These are phyloP conservation scores for Procavia capensis DNA, from an alignment of 2,113 vertebrate species.

Conservation along the genomic window DNA sequence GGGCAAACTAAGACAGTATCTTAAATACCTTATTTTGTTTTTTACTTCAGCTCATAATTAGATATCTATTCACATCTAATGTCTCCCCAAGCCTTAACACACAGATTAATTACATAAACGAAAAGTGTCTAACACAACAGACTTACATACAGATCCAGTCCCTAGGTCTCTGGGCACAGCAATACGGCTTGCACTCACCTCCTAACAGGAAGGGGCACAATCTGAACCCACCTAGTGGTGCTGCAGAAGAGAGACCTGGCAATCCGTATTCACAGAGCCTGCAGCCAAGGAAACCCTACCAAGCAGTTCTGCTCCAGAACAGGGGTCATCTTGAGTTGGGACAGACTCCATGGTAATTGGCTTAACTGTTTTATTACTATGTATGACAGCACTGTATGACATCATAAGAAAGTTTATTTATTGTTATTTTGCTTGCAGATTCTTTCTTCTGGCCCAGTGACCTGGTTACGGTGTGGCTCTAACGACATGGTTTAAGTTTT, in stretches of 20 bases:
- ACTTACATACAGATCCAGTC: background rate
- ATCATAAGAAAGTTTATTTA: background rate
- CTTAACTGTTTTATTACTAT: background rate
- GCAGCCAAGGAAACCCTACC: background rate
- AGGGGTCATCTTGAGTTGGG: background rate
- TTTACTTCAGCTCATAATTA: background rate
- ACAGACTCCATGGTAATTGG: background rate
- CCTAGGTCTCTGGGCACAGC: background rate
- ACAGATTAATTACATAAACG: background rate
- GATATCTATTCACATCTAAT: background rate
- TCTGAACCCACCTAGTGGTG: too few relatives aligned
- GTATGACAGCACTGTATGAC: background rate
- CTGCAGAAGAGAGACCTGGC: background rate
- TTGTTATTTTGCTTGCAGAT: slow-evolving; percentile 1
- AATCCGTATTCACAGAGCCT: background rate
- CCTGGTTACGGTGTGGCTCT: background rate
- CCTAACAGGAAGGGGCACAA: background rate
- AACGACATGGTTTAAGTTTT: background rate
- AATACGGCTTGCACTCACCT: background rate
- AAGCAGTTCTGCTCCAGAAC: background rate
- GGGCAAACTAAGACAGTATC: background rate
- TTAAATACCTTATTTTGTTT: slow-evolving; percentile 5
- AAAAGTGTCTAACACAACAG: slow-evolving; percentile 11
- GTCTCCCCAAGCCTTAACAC: background rate
- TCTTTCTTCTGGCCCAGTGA: slow-evolving; percentile 8